Base-by-base conservation (phyloP, 2,113 vertebrate genomes). In the Muntiacus reevesi region DNA sequence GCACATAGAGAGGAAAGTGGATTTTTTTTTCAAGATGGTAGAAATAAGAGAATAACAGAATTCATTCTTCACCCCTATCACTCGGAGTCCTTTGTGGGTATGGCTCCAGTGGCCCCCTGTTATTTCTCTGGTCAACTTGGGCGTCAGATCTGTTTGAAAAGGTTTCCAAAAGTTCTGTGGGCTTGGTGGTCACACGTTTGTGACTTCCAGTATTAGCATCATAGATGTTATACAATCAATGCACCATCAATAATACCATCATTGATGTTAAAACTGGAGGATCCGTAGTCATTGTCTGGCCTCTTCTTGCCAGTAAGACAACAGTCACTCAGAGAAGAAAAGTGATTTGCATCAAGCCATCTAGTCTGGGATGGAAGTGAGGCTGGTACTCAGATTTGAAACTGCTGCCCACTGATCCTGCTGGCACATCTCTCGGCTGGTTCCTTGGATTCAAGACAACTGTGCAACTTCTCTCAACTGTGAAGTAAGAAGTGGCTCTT, bases 401-500 rank as follows among this genome's bases (percentile, higher is more conserved):
- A 52, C 15, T 91, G 57, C 16, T 93, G 78, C 33, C 93, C 78
- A 50, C 50, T 43, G 25, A 25, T 87, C 45, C 62, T 89, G 83
- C n/a, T 89, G 94, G 89, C 33, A 89, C 40, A 52, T 92, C 11
- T 78, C 40, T 54, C n/a, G 67, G 55, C 52, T 95, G 78, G 60
- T 43, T 96, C 93, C 85, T 92, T 94, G 93, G 74, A 94, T 92
- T 89, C 36, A 36, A 60, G 82, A 91, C 94, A 96, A 67, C 43
- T 33, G 27, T 13, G 33, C 50, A 91, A 96, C 79, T 71, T 74
- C 89, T 82, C 45, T 95, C 23, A 25, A 17, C 79, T 89, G 45
- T 16, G 55, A 97, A 86, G 57, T 86, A n/a, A 91, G 30, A 91
- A 67, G 40, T 86, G 45, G 76, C 27, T 94, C n/a, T 52, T 94